phyloP scores from a whole-genome alignment of 2,888 invertebrate species.

The Elysia crispata region DNA sequence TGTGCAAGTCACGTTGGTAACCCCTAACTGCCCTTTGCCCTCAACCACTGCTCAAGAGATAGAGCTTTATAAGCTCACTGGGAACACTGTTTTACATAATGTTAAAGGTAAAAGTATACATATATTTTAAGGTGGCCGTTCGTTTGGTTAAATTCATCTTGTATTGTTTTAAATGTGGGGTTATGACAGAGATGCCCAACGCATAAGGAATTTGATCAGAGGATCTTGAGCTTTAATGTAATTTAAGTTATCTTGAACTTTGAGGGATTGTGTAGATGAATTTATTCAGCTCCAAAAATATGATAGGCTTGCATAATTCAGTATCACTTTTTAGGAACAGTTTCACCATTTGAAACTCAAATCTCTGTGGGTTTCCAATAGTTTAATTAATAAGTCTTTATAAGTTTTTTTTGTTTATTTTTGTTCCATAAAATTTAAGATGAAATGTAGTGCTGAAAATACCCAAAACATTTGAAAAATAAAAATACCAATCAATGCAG shows the following conservation, averaged over 20 bases:
- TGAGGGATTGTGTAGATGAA: not conserved
- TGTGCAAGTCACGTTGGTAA: slow-evolving; percentile 82
- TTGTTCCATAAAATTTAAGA: too few relatives aligned
- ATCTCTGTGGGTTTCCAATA: too few relatives aligned
- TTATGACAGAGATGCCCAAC: not conserved
- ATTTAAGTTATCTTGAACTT: not conserved
- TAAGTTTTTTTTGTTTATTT: too few relatives aligned
- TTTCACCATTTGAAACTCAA: too few relatives aligned
- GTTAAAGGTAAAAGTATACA: slow-evolving; percentile 31
- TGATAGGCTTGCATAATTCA: too few relatives aligned
- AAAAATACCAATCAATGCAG: too few relatives aligned
- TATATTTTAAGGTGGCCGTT: not conserved
- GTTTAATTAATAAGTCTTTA: too few relatives aligned
- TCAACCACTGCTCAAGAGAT: slow-evolving; percentile 33
- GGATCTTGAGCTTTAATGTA: not conserved
- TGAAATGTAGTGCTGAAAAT: too few relatives aligned
- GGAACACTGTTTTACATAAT: slow-evolving; percentile 29
- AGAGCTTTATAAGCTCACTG: slow-evolving; percentile 37
- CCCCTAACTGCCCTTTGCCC: slow-evolving; percentile 75
- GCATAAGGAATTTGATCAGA: not conserved
- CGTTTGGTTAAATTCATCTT: too few relatives aligned
- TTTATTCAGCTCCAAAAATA: not conserved
- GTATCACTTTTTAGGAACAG: too few relatives aligned
- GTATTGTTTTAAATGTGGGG: not conserved
- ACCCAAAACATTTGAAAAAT: too few relatives aligned